Evolutionary conservation across 2,888 invertebrate genomes (phyloP).

Genomic region (Tortricodes alternella): DNA sequence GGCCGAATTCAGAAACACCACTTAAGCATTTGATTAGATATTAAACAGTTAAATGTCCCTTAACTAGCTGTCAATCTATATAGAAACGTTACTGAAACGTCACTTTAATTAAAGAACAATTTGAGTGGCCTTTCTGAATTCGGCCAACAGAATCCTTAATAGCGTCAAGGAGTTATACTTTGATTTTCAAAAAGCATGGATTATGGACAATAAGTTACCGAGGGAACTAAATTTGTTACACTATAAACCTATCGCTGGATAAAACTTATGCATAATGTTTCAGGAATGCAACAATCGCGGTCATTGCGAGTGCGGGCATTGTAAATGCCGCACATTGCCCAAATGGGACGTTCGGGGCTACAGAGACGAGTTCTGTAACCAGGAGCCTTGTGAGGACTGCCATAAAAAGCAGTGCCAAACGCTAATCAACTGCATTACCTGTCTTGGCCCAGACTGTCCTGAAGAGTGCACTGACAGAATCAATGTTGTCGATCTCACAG

Average conservation of each 20-base stretch:
- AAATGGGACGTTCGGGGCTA: conserved; percentile 21
- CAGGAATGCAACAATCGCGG: conserved; percentile 21
- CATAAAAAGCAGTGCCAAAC: conserved; percentile 11
- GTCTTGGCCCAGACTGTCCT: background rate
- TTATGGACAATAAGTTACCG: too few relatives aligned
- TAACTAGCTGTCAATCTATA: too few relatives aligned
- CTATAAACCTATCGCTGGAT: background rate
- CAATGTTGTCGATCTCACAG: background rate
- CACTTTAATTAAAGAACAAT: too few relatives aligned
- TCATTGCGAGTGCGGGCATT: conserved; percentile 11
- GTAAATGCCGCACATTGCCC: conserved; percentile 9
- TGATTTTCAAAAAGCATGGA: too few relatives aligned
- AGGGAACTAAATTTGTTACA: too few relatives aligned
- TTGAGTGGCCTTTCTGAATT: too few relatives aligned
- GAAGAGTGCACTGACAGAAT: background rate
- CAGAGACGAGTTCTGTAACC: conserved; percentile 1
- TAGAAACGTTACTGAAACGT: too few relatives aligned
- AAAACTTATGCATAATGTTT: background rate
- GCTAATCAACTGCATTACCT: conserved; percentile 5
- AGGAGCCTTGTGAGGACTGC: background rate
- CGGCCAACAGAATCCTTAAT: too few relatives aligned
- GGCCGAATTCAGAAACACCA: too few relatives aligned
- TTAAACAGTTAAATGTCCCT: too few relatives aligned
- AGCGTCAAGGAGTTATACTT: too few relatives aligned
- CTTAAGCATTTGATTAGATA: too few relatives aligned